Evolutionary conservation across 2,888 invertebrate genomes (phyloP), one percentile per base, ranked within the genome.

Genomic region (Nasonovia ribisnigri): DNA sequence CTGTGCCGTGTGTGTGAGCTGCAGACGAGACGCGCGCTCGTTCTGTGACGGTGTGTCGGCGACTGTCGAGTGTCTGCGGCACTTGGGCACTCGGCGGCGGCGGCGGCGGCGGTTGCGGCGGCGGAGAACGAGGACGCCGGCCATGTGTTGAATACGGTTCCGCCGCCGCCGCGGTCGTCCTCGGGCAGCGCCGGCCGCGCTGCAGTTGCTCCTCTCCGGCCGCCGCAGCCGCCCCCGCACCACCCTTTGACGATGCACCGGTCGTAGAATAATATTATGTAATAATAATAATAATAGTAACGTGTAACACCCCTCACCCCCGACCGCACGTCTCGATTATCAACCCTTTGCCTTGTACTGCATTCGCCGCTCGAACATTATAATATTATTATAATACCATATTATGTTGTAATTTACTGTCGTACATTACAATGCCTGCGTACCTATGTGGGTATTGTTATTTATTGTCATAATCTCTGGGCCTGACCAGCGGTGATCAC

Each of bases 121-220:
- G 43, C 67, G 88, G 43, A 86, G 84, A 77, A 88, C 92, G 92
- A 88, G 88, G 92, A 88, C 92, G 92, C 77, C 92, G 92, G 92
- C 92, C 88, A 92, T 88, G 92, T 92, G 92, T 92, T 92, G 88
- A 92, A 92, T 87, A 92, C 86, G 86, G 36, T 43, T 86, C 86
- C 57, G 26, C 54, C 54, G 54, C 54, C 57, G 60, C 46, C 92
- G 54, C 48, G 48, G 84, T n/a, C 86, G 51, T 16, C 48, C 67
- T 42, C 88, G 51, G 92, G 48, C 88, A 51, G 77, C 77, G 77
- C 77, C 36, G 77, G 42, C 42, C 51, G 51, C 88, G 48, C 42
- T 88, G 92, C 92, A 92, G 86, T 86, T 86, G 29, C 29, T 77
- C 46, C 42, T 48, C 77, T 29, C 77, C 84, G 57, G 51, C 46